A percentile compares a stretch with the other conserved stretches of the same genome.
phyloP scores from a whole-genome alignment of 2,888 invertebrate species.

The Hanleya hanleyi region DNA sequence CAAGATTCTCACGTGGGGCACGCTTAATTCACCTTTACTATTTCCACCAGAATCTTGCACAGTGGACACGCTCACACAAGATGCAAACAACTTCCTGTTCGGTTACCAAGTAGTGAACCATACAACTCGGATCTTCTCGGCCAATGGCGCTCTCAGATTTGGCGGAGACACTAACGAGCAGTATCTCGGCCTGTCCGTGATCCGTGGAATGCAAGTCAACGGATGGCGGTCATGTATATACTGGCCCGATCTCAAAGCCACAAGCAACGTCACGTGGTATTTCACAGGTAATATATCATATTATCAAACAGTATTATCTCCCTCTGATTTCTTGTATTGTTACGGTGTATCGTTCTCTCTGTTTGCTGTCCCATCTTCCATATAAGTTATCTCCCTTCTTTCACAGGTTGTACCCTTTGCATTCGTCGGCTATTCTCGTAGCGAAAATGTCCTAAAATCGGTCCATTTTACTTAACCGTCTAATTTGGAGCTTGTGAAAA shows the following conservation, averaged over 20 bases:
- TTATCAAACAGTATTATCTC: too few relatives aligned
- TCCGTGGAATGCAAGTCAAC: slow-evolving; percentile 46
- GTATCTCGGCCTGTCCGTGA: slow-evolving; percentile 41
- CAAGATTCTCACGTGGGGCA: too few relatives aligned
- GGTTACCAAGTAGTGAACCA: slow-evolving; percentile 34
- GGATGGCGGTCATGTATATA: slow-evolving; percentile 53
- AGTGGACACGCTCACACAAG: slow-evolving; percentile 34
- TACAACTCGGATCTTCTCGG: slow-evolving; percentile 36
- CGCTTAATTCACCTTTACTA: too few relatives aligned
- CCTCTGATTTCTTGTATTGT: too few relatives aligned
- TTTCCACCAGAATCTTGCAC: slow-evolving; percentile 27
- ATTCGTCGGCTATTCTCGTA: too few relatives aligned
- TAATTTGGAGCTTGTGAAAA: too few relatives aligned
- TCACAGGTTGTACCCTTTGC: too few relatives aligned
- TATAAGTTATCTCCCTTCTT: too few relatives aligned
- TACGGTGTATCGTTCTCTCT: too few relatives aligned
- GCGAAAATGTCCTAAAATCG: too few relatives aligned
- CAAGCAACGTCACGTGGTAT: slow-evolving; percentile 56
- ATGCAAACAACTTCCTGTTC: slow-evolving; percentile 42
- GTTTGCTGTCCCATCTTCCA: too few relatives aligned
- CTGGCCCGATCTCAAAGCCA: slow-evolving; percentile 46
- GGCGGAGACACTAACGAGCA: slow-evolving; percentile 18
- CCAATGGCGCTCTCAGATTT: slow-evolving; percentile 46
- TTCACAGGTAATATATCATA: slow-evolving; percentile 43
- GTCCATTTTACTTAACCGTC: too few relatives aligned